Percentiles rank a stretch among this genome's conserved stretches.
These are phyloP conservation scores for Mohoua ochrocephala DNA, from an alignment of 2,113 vertebrate species.

Conservation along the genomic window DNA sequence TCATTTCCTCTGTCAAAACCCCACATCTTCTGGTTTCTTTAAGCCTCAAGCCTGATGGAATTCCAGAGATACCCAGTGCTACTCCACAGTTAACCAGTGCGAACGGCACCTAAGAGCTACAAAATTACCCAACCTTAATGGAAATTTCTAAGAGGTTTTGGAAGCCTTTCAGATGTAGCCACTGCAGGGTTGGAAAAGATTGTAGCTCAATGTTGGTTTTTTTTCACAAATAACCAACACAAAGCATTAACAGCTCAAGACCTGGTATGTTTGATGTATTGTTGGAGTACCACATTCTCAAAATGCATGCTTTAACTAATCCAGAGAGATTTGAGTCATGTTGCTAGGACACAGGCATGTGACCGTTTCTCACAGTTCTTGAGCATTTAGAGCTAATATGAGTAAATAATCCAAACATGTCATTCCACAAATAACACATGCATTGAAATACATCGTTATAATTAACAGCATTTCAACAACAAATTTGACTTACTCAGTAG, in stretches of 20 bases:
- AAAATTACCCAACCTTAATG: background rate
- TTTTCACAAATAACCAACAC: background rate
- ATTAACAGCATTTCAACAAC: background rate
- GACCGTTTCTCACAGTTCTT: background rate
- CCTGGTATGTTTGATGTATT: background rate
- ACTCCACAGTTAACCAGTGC: background rate
- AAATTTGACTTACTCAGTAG: slow-evolving; percentile 72
- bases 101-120: background rate
- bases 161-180: background rate
- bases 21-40: background rate
- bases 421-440: background rate
- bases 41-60: background rate
- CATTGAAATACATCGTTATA: background rate
- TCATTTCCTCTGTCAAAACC: background rate
- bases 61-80: background rate
- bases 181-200: background rate
- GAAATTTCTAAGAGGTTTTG: background rate
- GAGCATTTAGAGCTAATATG: background rate
- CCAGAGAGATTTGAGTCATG: slow-evolving; percentile 38
- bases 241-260: slow-evolving; percentile 4
- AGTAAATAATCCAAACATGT: background rate
- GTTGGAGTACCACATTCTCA: slow-evolving; percentile 7
- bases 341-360: background rate
- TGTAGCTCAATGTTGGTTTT: background rate
- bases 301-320: slow-evolving; percentile 57